Evolutionary conservation across 2,888 invertebrate species (phyloP).

Genomic region (Acholoe squamosa): DNA sequence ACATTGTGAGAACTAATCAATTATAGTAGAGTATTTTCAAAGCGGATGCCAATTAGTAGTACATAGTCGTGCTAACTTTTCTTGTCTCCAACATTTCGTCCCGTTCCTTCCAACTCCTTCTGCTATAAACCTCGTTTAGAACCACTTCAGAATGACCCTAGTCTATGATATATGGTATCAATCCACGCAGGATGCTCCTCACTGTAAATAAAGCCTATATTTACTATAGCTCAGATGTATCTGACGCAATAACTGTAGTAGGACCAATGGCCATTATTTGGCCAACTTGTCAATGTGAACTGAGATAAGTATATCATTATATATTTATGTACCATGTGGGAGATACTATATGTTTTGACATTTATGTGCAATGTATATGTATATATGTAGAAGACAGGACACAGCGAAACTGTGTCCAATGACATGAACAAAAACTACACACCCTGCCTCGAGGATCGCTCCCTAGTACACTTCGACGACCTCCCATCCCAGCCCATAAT

Average conservation of each 20-base stretch:
- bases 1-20: too few relatives aligned
- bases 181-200: background rate
- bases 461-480: background rate
- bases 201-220: constrained; percentile 8
- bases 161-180: background rate
- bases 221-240: background rate
- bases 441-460: too few relatives aligned
- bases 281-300: background rate
- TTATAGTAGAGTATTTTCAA: background rate
- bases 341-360: background rate
- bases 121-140: constrained; percentile 13
- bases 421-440: too few relatives aligned
- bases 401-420: too few relatives aligned
- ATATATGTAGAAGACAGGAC: background rate
- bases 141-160: background rate
- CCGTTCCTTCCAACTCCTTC: background rate
- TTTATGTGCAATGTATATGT: background rate
- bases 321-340: constrained; percentile 30
- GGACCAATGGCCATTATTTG: background rate
- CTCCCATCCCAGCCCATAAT: background rate
- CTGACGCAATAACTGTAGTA: background rate
- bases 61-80: background rate
- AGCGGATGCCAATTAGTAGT: background rate
- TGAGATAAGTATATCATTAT: constrained; percentile 1
- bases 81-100: background rate